phyloP scores from a whole-genome alignment of 1,140 invertebrate species.

The Bombus vancouverensis region DNA sequence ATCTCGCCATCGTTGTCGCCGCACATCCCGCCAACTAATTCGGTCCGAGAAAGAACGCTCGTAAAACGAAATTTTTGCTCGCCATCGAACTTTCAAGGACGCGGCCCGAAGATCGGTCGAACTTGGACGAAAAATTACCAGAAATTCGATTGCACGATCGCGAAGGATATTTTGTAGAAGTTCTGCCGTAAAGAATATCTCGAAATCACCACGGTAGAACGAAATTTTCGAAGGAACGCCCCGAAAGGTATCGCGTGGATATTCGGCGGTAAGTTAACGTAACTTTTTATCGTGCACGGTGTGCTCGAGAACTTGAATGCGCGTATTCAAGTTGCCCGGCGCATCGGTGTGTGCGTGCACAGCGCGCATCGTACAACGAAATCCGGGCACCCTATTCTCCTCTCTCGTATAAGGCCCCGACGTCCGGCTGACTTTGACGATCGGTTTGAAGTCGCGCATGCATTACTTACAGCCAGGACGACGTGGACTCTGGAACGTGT shows the following conservation, averaged over 20 bases:
- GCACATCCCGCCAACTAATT: conserved; percentile 4
- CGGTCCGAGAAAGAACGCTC: conserved; percentile 4
- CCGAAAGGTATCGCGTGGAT: neutral
- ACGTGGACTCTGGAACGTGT: conserved; percentile 2
- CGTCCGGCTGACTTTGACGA: conserved; percentile 66
- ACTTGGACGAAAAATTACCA: neutral
- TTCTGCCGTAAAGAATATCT: neutral
- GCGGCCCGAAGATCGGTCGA: too few species aligned
- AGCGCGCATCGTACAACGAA: conserved; percentile 36
- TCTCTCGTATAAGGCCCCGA: conserved; percentile 37
- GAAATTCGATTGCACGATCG: neutral
- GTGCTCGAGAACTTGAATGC: neutral
- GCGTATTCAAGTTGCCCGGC: conserved; percentile 9
- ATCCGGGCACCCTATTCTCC: conserved; percentile 60
- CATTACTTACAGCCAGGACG: conserved; percentile 54
- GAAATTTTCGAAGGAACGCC: neutral
- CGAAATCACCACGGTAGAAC: neutral
- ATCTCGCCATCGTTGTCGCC: neutral
- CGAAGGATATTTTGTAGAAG: neutral
- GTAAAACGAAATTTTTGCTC: conserved; percentile 30
- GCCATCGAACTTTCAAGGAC: neutral
- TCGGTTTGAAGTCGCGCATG: conserved; percentile 58
- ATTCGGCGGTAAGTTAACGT: neutral
- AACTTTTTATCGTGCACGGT: neutral
- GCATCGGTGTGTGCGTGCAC: conserved; percentile 2